Percentiles rank a stretch among this genome's conserved stretches.
Conservation (phyloP, 2,888 invertebrate species). For the Orchesellides sinensis region DNA sequence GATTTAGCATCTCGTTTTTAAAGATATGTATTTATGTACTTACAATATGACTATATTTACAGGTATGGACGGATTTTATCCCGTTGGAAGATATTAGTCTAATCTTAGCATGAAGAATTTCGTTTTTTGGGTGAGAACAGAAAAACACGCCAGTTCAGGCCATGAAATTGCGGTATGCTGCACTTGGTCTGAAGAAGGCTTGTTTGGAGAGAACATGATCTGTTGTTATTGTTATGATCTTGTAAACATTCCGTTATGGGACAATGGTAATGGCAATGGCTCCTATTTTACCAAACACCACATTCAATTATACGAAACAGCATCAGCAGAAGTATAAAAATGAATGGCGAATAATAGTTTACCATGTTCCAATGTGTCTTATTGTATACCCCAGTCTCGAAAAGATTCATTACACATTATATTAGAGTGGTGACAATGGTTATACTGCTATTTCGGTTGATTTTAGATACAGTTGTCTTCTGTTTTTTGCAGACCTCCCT, state of each 20-base stretch:
- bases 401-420: too few species aligned
- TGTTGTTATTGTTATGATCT: constrained; percentile 20
- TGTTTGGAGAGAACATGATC: background rate
- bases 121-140: constrained; percentile 24
- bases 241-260: constrained; percentile 27
- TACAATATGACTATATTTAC: too few species aligned
- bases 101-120: too few species aligned
- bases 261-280: constrained; percentile 30
- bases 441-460: constrained; percentile 27
- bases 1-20: background rate
- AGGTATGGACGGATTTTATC: too few species aligned
- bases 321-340: background rate
- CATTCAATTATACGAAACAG: background rate
- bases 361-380: background rate
- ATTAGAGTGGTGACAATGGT: background rate
- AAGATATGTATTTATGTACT: too few species aligned
- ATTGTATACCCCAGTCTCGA: constrained; percentile 21
- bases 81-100: too few species aligned
- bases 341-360: constrained; percentile 31
- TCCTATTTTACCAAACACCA: constrained; percentile 4
- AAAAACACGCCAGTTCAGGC: constrained; percentile 40
- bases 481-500: background rate
- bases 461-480: background rate
- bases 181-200: background rate
- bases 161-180: constrained; percentile 45